phyloP scores from a whole-genome alignment of 2,113 vertebrate species.

The Cichladusa arquata region DNA sequence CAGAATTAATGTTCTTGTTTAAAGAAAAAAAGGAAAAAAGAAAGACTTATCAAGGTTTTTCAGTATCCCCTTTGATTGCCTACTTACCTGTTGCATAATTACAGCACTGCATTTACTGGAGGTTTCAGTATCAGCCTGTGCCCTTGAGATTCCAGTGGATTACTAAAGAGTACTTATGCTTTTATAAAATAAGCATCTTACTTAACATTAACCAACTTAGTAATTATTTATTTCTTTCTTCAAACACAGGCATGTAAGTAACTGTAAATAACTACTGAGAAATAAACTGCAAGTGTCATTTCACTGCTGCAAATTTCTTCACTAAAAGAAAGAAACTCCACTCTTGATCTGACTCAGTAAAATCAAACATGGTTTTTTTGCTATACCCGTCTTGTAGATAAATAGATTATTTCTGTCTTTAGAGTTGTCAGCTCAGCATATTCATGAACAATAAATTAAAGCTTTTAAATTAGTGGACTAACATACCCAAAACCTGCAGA shows the following conservation, averaged over 20 bases:
- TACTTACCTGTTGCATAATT: neutral
- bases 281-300: neutral
- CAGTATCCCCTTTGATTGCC: neutral
- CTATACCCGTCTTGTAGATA: neutral
- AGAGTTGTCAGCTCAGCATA: neutral
- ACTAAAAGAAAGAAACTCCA: neutral
- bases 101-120: neutral
- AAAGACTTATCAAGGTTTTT: neutral
- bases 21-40: neutral
- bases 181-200: neutral
- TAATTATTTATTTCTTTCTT: neutral
- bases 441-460: constrained; percentile 22
- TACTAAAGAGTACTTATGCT: neutral
- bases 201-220: neutral
- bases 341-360: neutral
- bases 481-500: neutral
- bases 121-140: neutral
- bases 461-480: neutral
- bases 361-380: neutral
- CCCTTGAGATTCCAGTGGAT: neutral
- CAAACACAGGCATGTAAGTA: neutral
- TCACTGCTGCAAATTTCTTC: neutral
- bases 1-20: neutral
- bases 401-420: neutral
- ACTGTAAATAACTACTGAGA: neutral